A percentile compares a stretch with the other conserved stretches of the same genome.
These are phyloP conservation scores for Andrena trimmerana DNA, from an alignment of 2,888 invertebrate species.

Conservation along the genomic window DNA sequence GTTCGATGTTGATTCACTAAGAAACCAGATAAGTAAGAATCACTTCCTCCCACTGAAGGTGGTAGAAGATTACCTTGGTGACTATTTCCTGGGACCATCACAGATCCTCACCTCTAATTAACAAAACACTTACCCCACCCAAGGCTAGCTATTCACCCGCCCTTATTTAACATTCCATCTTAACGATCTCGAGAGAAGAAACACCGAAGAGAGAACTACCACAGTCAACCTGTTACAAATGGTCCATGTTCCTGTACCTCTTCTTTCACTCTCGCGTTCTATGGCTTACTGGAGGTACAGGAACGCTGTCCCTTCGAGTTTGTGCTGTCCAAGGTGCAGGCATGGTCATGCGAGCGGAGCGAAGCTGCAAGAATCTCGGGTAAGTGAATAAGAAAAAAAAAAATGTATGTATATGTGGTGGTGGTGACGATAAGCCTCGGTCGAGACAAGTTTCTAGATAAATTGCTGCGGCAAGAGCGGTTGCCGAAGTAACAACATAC, in stretches of 20 bases:
- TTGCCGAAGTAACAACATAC: slow-evolving; percentile 45
- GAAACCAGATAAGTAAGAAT: too few species aligned
- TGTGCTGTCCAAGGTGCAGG: slow-evolving; percentile 64
- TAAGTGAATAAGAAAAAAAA: slow-evolving; percentile 53
- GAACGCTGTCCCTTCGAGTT: slow-evolving; percentile 27
- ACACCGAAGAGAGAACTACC: not conserved
- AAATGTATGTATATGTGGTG: slow-evolving; percentile 32
- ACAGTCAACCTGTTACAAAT: slow-evolving; percentile 41
- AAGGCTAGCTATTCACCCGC: too few species aligned
- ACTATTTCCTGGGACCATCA: too few species aligned
- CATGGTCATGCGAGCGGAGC: slow-evolving; percentile 69
- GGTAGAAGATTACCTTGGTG: too few species aligned
- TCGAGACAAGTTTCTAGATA: slow-evolving; percentile 40
- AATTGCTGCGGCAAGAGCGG: slow-evolving; percentile 42
- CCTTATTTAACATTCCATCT: too few species aligned
- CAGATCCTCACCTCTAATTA: too few species aligned
- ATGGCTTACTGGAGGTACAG: slow-evolving; percentile 15
- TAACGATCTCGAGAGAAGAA: not conserved
- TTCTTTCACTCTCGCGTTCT: not conserved
- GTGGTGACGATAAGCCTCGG: slow-evolving; percentile 44
- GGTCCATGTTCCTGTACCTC: not conserved
- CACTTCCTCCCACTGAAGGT: too few species aligned
- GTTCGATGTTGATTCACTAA: not conserved
- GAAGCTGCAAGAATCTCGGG: slow-evolving; percentile 67
- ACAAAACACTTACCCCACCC: too few species aligned